Conservation (phyloP, 2,797 vertebrate genomes). For the Gallinago nigripennis region DNA sequence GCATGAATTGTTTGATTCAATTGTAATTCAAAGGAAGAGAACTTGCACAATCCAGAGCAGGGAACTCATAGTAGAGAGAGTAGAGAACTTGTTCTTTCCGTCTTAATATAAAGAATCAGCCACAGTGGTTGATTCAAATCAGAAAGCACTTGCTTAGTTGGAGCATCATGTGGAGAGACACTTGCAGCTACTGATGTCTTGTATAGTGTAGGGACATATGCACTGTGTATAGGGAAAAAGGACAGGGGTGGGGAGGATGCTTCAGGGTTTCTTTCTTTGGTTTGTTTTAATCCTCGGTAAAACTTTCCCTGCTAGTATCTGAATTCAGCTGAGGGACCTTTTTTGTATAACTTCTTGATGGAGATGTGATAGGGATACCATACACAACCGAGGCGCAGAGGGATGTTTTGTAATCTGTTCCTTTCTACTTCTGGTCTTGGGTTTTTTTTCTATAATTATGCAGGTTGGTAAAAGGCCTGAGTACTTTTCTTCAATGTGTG, state of each 20-base stretch:
- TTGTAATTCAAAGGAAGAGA: background rate
- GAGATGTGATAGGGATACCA: background rate
- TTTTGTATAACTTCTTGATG: background rate
- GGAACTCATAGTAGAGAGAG: background rate
- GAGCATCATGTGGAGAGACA: background rate
- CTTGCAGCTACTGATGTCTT: background rate
- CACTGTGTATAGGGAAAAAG: background rate
- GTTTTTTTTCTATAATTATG: fast-evolving
- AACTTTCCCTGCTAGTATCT: background rate
- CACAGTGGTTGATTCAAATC: background rate
- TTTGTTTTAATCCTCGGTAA: background rate
- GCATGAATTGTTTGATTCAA: background rate
- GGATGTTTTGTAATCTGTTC: background rate
- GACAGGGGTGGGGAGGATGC: background rate
- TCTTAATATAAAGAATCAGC: background rate
- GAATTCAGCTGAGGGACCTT: background rate
- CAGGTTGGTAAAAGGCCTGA: background rate
- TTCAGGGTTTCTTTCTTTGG: background rate
- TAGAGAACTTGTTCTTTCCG: background rate
- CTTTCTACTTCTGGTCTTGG: background rate
- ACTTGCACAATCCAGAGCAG: background rate
- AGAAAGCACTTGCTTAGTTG: background rate
- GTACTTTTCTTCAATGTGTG: background rate
- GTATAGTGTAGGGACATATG: too few species aligned
- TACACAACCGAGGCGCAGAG: background rate